These are phyloP conservation scores for Nemurella pictetii DNA, from an alignment of 2,888 invertebrate species.

Conservation along the genomic window DNA sequence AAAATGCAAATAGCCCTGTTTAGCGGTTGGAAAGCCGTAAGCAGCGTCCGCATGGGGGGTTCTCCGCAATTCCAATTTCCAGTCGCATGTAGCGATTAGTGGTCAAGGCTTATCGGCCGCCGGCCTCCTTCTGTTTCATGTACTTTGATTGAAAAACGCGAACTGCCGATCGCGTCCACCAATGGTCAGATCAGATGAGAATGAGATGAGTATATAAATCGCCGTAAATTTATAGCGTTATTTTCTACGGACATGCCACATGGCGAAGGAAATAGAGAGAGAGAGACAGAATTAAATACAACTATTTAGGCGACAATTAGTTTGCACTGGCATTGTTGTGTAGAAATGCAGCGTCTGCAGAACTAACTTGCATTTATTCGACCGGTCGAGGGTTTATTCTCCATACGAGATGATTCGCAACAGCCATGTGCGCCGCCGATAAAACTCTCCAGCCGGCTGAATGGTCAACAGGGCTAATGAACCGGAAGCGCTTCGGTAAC, in stretches of 20 bases:
- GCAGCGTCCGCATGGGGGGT: background rate
- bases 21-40: too few species aligned
- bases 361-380: too few species aligned
- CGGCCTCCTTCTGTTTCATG: background rate
- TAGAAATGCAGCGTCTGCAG: too few species aligned
- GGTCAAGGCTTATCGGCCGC: background rate
- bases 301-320: too few species aligned
- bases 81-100: background rate
- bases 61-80: background rate
- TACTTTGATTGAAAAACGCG: background rate
- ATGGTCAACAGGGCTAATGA: background rate
- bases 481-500: background rate
- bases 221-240: background rate
- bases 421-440: background rate
- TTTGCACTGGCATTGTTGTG: too few species aligned
- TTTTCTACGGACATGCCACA: background rate
- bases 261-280: background rate
- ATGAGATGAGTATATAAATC: background rate
- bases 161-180: background rate
- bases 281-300: too few species aligned
- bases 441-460: background rate
- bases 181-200: background rate
- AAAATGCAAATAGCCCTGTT: too few species aligned
- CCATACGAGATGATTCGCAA: background rate
- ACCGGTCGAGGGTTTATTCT: too few species aligned